Evolutionary conservation across 1,140 invertebrate species (phyloP).

Genomic region (Drosophila arawakana): DNA sequence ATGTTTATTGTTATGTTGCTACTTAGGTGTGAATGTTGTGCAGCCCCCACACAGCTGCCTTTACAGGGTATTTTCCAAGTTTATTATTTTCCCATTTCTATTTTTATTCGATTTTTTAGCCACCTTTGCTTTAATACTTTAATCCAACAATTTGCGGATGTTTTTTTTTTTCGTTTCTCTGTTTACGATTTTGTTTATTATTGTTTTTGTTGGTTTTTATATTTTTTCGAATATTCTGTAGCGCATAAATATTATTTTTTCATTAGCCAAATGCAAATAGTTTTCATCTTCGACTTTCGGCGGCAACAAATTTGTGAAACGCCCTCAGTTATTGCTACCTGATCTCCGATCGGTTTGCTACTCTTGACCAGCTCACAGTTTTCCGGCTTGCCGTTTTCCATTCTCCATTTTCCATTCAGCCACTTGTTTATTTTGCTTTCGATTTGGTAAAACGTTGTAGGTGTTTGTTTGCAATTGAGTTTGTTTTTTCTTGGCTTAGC

Average conservation of each 20-base stretch:
- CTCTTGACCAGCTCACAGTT: slow-evolving; percentile 10
- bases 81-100: neutral
- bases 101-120: neutral
- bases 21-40: slow-evolving; percentile 47
- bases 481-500: slow-evolving; percentile 58
- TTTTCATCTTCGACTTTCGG: slow-evolving; percentile 33
- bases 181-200: slow-evolving; percentile 5
- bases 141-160: slow-evolving; percentile 9
- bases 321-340: slow-evolving; percentile 52
- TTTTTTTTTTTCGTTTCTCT: neutral
- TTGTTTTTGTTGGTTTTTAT: slow-evolving; percentile 17
- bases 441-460: slow-evolving; percentile 37
- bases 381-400: slow-evolving; percentile 3
- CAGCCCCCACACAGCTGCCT: slow-evolving; percentile 53
- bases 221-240: slow-evolving; percentile 26
- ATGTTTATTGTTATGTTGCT: slow-evolving; percentile 73
- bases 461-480: slow-evolving; percentile 38
- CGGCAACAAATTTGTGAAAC: slow-evolving; percentile 48
- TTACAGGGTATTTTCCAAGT: neutral
- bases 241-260: slow-evolving; percentile 68
- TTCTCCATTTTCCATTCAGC: slow-evolving; percentile 12
- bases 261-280: slow-evolving; percentile 71
- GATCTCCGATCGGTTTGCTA: slow-evolving; percentile 25
- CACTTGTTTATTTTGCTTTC: slow-evolving; percentile 50
- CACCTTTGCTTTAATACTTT: slow-evolving; percentile 16